Evolutionary conservation across 2,797 vertebrate genomes (phyloP), one percentile per base, ranked within the genome.

Genomic region (Poeciliopsis turneri): DNA sequence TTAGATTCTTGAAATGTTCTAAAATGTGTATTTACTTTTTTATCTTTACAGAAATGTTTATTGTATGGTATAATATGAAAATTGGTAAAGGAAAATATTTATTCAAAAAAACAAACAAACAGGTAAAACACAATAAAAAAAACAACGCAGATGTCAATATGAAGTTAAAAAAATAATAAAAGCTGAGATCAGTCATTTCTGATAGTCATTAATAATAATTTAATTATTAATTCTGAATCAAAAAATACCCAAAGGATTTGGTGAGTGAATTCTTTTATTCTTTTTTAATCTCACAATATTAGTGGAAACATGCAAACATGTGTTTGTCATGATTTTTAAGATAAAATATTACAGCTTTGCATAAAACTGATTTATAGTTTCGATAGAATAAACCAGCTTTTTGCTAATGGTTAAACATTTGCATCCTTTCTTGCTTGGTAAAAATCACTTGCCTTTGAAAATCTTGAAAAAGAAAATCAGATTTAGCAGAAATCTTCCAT

Each of bases 271-370:
- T n/a, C 36, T 2, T n/a, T n/a, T n/a, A n/a, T n/a, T n/a, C n/a
- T n/a, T 30, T 36, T 36, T 7, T 33, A 33, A 16, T 30, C 12
- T 15, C 12, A 16, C 30, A 28, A 30, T 59, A 64, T 33, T 3
- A 36, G 59, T 36, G 15, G 1, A 36, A 8, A 36, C 0, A 18
- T 64, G 20, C 6, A 61, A 61, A 61, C 0, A 1, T 39, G 36
- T 16, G 5, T 1, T 61, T 61, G 59, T 16, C 59, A 64, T 36
- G 16, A 33, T 33, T 64, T 64, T 36, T 64, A 64, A 6, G 16
- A 6, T 30, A 13, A 59, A 0, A 0, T 13, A 12, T 11, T 11
- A 12, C 0, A 57, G 2, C 23, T n/a, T 3, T 39, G 1, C 0
- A 39, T 5, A 0, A 57, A 57, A 57, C 53, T 57, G 8, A 57